Percentiles rank a stretch among this genome's conserved stretches.
Evolutionary conservation across 2,888 invertebrate genomes (phyloP).

Genomic region (Melanostoma scalare): DNA sequence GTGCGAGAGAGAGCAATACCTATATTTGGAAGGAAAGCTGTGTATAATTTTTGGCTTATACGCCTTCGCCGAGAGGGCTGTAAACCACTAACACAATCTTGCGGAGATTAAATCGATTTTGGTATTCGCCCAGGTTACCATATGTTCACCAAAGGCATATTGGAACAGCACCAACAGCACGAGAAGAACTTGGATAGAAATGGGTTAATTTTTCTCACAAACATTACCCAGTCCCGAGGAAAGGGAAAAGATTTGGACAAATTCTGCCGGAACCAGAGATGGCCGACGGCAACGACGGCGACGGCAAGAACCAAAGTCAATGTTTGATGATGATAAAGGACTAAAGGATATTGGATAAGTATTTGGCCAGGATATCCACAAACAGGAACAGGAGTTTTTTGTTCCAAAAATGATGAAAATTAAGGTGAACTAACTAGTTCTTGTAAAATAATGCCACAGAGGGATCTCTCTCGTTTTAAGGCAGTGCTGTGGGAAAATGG

Average conservation of each 20-base stretch:
- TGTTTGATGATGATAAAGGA: constrained; percentile 41
- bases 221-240: not conserved
- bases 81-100: constrained; percentile 54
- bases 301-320: constrained; percentile 31
- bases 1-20: constrained; percentile 38
- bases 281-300: not conserved
- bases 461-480: not conserved
- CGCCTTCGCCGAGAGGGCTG: constrained; percentile 15
- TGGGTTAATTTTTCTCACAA: constrained; percentile 38
- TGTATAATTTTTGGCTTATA: constrained; percentile 57
- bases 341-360: constrained; percentile 42
- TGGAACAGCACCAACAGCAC: constrained; percentile 5
- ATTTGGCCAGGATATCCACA: constrained; percentile 49
- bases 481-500: not conserved
- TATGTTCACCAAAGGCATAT: constrained; percentile 17
- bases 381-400: constrained; percentile 23
- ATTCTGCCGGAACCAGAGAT: constrained; percentile 27
- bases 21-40: constrained; percentile 33
- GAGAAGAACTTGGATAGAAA: constrained; percentile 14
- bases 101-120: constrained; percentile 57
- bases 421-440: constrained; percentile 38
- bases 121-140: constrained; percentile 20
- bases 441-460: not conserved
- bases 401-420: constrained; percentile 44
- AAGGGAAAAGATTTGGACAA: constrained; percentile 44